Evolutionary conservation across 92 coral and sea anemone genomes (phyloP).

Genomic region (Epizoanthus stellaris): DNA sequence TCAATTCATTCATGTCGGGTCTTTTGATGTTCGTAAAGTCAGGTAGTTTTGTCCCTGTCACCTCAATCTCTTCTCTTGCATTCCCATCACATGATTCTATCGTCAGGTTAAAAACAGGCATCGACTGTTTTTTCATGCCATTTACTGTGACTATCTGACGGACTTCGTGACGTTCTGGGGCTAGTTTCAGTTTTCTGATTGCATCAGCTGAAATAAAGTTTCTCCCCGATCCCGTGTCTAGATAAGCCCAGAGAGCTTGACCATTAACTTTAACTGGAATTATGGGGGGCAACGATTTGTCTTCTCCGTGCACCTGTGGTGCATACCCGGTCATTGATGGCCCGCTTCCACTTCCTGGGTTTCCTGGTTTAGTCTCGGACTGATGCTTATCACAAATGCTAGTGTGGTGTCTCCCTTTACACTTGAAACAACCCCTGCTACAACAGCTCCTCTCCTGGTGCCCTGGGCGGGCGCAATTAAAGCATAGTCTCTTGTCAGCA

Average conservation of each 20-base stretch:
- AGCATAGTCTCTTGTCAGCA: slow-evolving; percentile 52
- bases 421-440: slow-evolving; percentile 55
- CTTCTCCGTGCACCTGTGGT: not conserved
- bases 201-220: slow-evolving; percentile 51
- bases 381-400: slow-evolving; percentile 52
- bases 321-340: slow-evolving; percentile 9
- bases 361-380: too few species aligned
- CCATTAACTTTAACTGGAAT: slow-evolving; percentile 16
- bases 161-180: slow-evolving; percentile 38
- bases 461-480: slow-evolving; percentile 61
- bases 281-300: slow-evolving; percentile 9
- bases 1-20: slow-evolving; percentile 56
- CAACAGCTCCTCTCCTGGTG: slow-evolving; percentile 50
- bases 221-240: slow-evolving; percentile 41
- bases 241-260: slow-evolving; percentile 31
- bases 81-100: slow-evolving; percentile 47
- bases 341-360: not conserved
- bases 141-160: slow-evolving; percentile 48
- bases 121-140: slow-evolving; percentile 58
- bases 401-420: slow-evolving; percentile 62
- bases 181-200: slow-evolving; percentile 26
- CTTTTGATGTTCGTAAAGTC: slow-evolving; percentile 55
- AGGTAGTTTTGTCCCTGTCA: slow-evolving; percentile 31
- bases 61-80: slow-evolving; percentile 29
- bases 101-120: slow-evolving; percentile 50